phyloP scores from a whole-genome alignment of 2,888 invertebrate species.

The Axea sp. region DNA sequence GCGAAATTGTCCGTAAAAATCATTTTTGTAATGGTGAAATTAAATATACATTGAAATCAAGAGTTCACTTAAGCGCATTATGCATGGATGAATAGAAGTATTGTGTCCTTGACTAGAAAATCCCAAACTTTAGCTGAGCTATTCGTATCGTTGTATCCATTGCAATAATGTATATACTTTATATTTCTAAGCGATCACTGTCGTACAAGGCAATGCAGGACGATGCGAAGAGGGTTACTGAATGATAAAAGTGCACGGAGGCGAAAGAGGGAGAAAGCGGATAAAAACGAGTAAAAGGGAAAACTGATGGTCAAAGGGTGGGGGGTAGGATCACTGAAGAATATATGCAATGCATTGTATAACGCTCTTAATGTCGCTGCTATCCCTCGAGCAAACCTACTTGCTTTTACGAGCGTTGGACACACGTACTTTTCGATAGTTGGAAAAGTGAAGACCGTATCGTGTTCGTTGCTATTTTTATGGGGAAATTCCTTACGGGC shows the following conservation, averaged over 20 bases:
- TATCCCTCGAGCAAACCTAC: conserved; percentile 68
- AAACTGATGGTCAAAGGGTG: conserved; percentile 17
- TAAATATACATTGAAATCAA: conserved; percentile 12
- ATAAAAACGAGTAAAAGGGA: conserved; percentile 25
- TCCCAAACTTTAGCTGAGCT: conserved; percentile 53
- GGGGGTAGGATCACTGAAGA: conserved; percentile 8
- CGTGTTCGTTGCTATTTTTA: conserved; percentile 61
- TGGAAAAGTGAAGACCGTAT: conserved; percentile 66
- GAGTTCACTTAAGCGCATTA: conserved; percentile 26
- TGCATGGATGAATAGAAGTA: conserved; percentile 32
- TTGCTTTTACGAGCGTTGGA: conserved; percentile 71
- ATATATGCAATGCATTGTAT: conserved; percentile 51
- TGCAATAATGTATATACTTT: conserved; percentile 53
- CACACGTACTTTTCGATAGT: conserved; percentile 68
- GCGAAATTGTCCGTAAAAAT: too few relatives aligned
- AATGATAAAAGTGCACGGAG: conserved; percentile 25
- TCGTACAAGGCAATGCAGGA: conserved; percentile 45
- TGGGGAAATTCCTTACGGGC: conserved; percentile 58
- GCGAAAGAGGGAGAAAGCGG: neutral
- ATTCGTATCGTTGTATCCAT: conserved; percentile 18
- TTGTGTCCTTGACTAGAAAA: conserved; percentile 62
- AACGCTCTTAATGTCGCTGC: conserved; percentile 47
- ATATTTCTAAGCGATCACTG: conserved; percentile 33
- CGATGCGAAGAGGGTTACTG: conserved; percentile 52
- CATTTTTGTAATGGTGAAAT: conserved; percentile 1